Evolutionary conservation across 2,888 invertebrate species (phyloP), one percentile per base, ranked within the genome.

Genomic region (Pachliopta kotzebuea): DNA sequence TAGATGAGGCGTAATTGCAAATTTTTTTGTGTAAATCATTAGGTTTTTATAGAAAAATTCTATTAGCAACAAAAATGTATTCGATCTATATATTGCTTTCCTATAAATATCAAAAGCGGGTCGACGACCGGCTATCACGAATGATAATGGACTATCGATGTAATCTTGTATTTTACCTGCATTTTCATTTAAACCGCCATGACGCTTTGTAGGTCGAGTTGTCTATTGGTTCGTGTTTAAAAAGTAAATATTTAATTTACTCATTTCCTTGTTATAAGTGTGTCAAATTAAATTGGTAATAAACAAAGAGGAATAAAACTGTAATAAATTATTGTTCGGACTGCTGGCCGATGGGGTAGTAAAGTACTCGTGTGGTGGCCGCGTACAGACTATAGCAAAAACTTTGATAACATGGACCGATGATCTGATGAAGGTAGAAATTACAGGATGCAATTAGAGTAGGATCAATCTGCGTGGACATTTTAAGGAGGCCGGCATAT

Each of bases 91-190:
- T 52, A 52, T 21, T n/a, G 50, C n/a, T 9, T 21, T 52, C 17
- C 57, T 24, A 31, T 50, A 55, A 23, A 17, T 52, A 49, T 26
- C 20, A 68, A 71, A 71, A 65, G 63, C 70, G 71, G 72, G 77
- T 78, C 80, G 76, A 69, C 70, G 81, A 71, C 80, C 83, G 76
- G 65, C 75, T 81, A 81, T 81, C 80, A 70, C 70, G 76, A 76
- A 78, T 80, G 78, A 71, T 70, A 68, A 63, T 70, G 69, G 69
- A 70, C 65, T 76, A 78, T 79, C 77, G 74, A 73, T 72, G 70
- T 78, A 79, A 80, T 78, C 79, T 77, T 68, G 72, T 72, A 72
- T 69, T 71, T 75, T 72, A 72, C 74, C 75, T 76, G 75, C 75
- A 78, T 76, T 75, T 73, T 72, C 72, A 71, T 70, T 72, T 66